Base-by-base conservation (phyloP, 2,797 vertebrate genomes). In the Brachyrhaphis roseni region DNA sequence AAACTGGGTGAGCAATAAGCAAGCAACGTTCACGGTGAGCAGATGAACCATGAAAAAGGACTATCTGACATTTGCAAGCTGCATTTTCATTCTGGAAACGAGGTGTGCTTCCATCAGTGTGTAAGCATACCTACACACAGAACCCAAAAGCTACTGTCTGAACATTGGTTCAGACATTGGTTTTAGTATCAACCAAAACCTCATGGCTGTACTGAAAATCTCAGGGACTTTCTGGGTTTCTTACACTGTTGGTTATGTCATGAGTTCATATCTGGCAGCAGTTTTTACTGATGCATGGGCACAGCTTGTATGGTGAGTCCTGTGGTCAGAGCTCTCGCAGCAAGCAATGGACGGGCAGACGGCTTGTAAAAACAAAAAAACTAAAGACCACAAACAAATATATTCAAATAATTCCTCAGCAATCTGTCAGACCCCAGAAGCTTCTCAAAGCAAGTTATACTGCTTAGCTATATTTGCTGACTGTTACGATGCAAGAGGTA, bases 301-400 rank as follows among this genome's bases (percentile, higher is more conserved):
- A 28, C 49, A 78, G 82, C 73, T 28, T 77, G 62, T n/a, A 74
- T 68, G 74, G 73, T 13, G 8, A n/a, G 74, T 75, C 59, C 53
- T 80, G 86, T 34, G 89, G 81, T 72, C 51, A 51, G 66, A 78
- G 45, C 8, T 68, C 41, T 72, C 1, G 4, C 76, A 74, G 47
- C 1, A 34, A 77, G 72, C 13, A 45, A 43, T 64, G 55, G n/a
- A 15, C 5, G 8, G n/a, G 53, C 41, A 55, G 5, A 2, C 70
- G 34, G 75, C 87, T 90, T 39, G 85, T 91, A 78, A 88, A 86
- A 85, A 31, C 36, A 39, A 76, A 88, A 77, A 73, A 68, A 71
- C 41, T 8, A 2, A 45, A 39, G 31, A 81, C 79, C 74, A 36
- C 74, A 28, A 74, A 64, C 84, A 83, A 90, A 88, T 84, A 82